A percentile compares a stretch with the other conserved stretches of the same genome.
These are phyloP conservation scores for Sinohyriopsis cumingii DNA, from an alignment of 2,888 invertebrate species.

Conservation along the genomic window DNA sequence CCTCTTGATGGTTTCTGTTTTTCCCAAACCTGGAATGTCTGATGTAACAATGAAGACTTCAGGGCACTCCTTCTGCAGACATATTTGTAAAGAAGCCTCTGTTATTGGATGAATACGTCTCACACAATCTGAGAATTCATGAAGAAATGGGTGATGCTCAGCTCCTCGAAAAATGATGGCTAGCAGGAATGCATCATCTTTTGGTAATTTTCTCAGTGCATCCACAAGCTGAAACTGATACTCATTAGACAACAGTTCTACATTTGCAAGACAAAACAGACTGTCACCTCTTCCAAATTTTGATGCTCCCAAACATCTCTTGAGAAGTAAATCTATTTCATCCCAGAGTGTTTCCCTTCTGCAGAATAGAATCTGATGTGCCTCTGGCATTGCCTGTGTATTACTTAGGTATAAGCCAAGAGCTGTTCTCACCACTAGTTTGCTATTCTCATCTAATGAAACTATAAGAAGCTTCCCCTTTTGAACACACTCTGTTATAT, in stretches of 20 bases:
- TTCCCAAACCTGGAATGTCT: slow-evolving; percentile 33
- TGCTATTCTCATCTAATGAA: slow-evolving; percentile 35
- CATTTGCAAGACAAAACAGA: slow-evolving; percentile 42
- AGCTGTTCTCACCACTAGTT: slow-evolving; percentile 34
- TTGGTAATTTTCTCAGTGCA: slow-evolving; percentile 14
- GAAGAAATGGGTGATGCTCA: slow-evolving; percentile 38
- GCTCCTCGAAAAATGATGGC: slow-evolving; percentile 44
- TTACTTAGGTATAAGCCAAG: slow-evolving; percentile 39
- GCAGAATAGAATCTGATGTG: slow-evolving; percentile 46
- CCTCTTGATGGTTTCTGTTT: slow-evolving; percentile 22
- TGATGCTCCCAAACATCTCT: slow-evolving; percentile 30
- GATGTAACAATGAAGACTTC: slow-evolving; percentile 27
- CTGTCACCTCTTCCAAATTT: neutral
- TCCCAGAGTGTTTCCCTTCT: slow-evolving; percentile 35
- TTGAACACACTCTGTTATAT: slow-evolving; percentile 33
- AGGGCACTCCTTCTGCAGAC: slow-evolving; percentile 3
- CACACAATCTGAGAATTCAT: slow-evolving; percentile 18
- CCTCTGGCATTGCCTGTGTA: slow-evolving; percentile 35
- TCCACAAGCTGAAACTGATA: slow-evolving; percentile 41
- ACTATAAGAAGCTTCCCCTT: slow-evolving; percentile 31
- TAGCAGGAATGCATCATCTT: slow-evolving; percentile 16
- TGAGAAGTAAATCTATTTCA: slow-evolving; percentile 39
- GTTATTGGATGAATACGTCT: neutral
- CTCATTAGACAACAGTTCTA: slow-evolving; percentile 41
- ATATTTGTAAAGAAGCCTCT: no score